phyloP scores from a whole-genome alignment of 2,888 invertebrate genomes.

The Amiota communis region DNA sequence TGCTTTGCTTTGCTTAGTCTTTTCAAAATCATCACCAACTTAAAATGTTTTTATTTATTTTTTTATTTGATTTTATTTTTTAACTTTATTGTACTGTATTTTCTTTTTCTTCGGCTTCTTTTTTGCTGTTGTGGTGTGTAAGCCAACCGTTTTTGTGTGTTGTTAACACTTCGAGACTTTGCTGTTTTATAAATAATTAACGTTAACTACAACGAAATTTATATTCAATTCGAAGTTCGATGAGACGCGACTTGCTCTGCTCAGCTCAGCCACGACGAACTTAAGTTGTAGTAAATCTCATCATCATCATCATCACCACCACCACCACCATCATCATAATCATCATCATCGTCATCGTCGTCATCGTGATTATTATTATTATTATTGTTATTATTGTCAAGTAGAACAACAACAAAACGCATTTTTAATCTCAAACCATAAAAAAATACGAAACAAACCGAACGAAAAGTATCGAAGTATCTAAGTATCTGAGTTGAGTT shows the following conservation, averaged over 20 bases:
- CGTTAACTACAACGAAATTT: neutral
- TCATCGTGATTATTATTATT: too few species aligned
- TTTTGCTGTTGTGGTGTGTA: neutral
- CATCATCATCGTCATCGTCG: too few species aligned
- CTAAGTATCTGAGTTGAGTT: too few species aligned
- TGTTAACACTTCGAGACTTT: conserved; percentile 3
- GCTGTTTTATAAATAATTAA: conserved; percentile 17
- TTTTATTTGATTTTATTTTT: neutral
- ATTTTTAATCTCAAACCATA: too few species aligned
- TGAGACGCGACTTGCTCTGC: neutral
- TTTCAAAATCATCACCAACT: neutral
- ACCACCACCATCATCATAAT: too few species aligned
- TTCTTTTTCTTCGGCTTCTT: neutral
- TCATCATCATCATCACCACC: neutral
- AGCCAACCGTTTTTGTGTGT: neutral
- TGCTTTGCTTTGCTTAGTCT: neutral
- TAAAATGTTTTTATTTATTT: neutral
- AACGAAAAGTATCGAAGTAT: too few species aligned
- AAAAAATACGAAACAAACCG: too few species aligned
- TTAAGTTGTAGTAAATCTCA: too few species aligned
- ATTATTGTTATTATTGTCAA: too few species aligned
- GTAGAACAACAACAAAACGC: too few species aligned
- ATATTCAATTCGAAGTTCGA: conserved; percentile 8
- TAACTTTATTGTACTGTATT: neutral
- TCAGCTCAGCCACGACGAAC: too few species aligned